A percentile compares a stretch with the other conserved stretches of the same genome.
phyloP scores from a whole-genome alignment of 2,797 vertebrate genomes.

The Lithobates pipiens region DNA sequence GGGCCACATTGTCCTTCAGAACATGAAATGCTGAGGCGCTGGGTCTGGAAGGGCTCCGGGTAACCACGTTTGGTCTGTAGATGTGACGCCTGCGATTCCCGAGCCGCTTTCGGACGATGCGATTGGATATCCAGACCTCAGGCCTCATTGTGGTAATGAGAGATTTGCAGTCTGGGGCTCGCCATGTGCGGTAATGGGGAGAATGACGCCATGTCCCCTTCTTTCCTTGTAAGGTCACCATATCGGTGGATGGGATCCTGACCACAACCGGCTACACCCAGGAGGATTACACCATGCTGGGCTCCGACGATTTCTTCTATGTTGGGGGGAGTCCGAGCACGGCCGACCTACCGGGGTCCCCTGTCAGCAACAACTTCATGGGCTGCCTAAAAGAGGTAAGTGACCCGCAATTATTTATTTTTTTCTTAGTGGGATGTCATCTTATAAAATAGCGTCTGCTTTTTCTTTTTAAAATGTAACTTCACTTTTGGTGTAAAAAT shows the following conservation, averaged over 20 bases:
- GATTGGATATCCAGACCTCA: not conserved
- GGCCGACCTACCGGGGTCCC: conserved; percentile 94
- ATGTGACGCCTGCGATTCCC: not conserved
- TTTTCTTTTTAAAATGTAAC: too few relatives aligned
- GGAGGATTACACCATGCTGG: conserved; percentile 98
- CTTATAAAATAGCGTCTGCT: too few relatives aligned
- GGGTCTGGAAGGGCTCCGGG: not conserved
- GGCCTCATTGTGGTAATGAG: not conserved
- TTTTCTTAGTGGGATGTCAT: too few relatives aligned
- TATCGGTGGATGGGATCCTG: conserved; percentile 97
- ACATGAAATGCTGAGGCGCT: conserved; percentile 27
- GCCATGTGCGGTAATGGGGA: conserved; percentile 71
- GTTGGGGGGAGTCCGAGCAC: conserved; percentile 97
- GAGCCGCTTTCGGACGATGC: conserved; percentile 3
- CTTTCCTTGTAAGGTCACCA: conserved; percentile 89
- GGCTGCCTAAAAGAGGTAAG: conserved; percentile 97
- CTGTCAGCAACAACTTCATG: conserved; percentile 99
- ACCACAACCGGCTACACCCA: conserved; percentile 98
- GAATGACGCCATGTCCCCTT: conserved; percentile 71
- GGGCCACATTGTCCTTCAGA: not conserved
- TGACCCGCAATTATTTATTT: conserved; percentile 54
- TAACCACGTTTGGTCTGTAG: not conserved
- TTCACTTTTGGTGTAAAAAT: too few relatives aligned
- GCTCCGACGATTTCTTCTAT: conserved; percentile 97
- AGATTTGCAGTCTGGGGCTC: not conserved